phyloP scores from a whole-genome alignment of 1,140 invertebrate genomes.

The Ips typographus region DNA sequence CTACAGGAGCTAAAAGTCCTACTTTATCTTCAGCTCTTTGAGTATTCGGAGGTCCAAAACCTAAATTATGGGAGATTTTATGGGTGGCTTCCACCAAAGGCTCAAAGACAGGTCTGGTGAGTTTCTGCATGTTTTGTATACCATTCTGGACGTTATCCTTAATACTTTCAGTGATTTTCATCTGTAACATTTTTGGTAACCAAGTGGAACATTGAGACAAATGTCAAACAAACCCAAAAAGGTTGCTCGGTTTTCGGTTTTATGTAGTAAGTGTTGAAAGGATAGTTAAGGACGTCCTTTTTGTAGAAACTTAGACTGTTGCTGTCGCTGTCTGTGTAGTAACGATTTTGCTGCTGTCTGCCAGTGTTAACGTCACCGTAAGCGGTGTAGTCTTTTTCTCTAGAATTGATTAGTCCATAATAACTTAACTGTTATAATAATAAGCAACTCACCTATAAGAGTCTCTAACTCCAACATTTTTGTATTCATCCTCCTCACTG shows the following conservation, averaged over 20 bases:
- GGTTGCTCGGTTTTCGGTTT: conserved; percentile 60
- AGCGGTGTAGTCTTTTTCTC: conserved; percentile 33
- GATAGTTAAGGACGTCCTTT: conserved; percentile 55
- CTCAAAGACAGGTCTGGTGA: conserved; percentile 70
- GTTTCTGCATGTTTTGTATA: conserved; percentile 67
- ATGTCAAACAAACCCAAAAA: conserved; percentile 57
- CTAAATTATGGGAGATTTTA: conserved; percentile 74
- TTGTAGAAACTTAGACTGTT: conserved; percentile 33
- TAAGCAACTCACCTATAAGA: conserved; percentile 25
- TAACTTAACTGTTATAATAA: background rate
- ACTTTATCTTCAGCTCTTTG: conserved; percentile 69
- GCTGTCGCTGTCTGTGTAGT: conserved; percentile 26
- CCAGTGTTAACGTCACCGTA: conserved; percentile 40
- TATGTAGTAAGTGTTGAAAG: conserved; percentile 56
- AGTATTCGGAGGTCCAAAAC: conserved; percentile 55
- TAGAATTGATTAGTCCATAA: conserved; percentile 6
- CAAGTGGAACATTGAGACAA: background rate
- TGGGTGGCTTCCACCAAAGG: conserved; percentile 74
- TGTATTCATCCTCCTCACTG: conserved; percentile 49
- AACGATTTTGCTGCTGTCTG: conserved; percentile 33
- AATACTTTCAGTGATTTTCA: conserved; percentile 69
- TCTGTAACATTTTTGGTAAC: conserved; percentile 5
- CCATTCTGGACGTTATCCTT: conserved; percentile 70
- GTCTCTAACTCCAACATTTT: conserved; percentile 16
- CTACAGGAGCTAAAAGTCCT: conserved; percentile 59